Evolutionary conservation across 2,888 invertebrate genomes (phyloP).

Genomic region (Aleiodes testaceus): DNA sequence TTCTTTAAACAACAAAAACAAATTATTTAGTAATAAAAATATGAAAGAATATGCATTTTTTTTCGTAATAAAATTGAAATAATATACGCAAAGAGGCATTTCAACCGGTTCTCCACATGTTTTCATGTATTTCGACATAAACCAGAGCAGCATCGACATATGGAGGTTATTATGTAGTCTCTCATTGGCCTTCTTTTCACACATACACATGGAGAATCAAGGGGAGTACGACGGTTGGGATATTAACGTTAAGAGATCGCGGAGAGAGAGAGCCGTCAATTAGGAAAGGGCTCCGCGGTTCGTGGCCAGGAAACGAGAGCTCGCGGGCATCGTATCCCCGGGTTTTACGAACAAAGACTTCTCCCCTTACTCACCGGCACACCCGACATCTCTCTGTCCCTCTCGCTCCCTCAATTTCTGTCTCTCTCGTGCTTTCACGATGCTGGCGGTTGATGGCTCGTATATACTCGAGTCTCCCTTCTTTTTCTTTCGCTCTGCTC

Average conservation of each 20-base stretch:
- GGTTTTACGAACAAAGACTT: slow-evolving; percentile 24
- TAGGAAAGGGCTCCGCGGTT: slow-evolving; percentile 58
- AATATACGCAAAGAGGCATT: no score
- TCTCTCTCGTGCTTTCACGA: slow-evolving; percentile 9
- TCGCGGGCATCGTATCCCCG: slow-evolving; percentile 43
- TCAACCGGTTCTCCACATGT: no score
- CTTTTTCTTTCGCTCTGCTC: neutral
- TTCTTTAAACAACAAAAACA: no score
- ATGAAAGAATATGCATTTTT: no score
- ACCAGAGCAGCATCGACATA: no score
- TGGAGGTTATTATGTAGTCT: no score
- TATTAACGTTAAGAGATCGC: slow-evolving; percentile 58
- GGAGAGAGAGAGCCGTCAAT: slow-evolving; percentile 69
- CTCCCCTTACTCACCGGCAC: slow-evolving; percentile 5
- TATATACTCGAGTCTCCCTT: slow-evolving; percentile 22
- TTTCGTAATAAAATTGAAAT: no score
- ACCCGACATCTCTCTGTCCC: neutral
- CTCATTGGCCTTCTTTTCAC: no score
- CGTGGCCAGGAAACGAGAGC: slow-evolving; percentile 42
- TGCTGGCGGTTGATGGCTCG: slow-evolving; percentile 33
- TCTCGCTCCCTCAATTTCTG: neutral
- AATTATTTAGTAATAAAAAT: no score
- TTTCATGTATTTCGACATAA: no score
- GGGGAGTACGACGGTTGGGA: neutral
- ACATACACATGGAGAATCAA: no score